phyloP scores from a whole-genome alignment of 2,113 vertebrate species.

The Centropus bengalensis region DNA sequence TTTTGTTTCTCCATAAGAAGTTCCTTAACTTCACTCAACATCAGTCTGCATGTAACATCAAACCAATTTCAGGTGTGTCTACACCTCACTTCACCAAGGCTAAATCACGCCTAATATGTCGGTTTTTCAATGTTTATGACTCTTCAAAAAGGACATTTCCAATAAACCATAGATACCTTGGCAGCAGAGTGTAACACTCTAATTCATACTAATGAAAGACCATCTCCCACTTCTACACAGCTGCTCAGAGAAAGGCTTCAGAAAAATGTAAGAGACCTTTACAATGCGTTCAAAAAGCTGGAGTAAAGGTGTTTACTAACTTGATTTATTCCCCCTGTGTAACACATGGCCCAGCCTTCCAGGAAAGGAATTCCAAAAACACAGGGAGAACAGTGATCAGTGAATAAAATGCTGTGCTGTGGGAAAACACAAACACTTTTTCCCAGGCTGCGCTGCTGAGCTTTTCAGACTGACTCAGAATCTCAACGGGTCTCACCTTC shows the following conservation, averaged over 20 bases:
- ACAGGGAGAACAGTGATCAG: neutral
- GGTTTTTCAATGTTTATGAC: neutral
- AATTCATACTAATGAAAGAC: neutral
- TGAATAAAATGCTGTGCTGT: neutral
- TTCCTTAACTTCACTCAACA: neutral
- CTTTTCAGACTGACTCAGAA: neutral
- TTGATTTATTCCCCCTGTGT: neutral
- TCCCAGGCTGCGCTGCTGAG: conserved; percentile 23
- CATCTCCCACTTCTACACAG: neutral
- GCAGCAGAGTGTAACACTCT: neutral
- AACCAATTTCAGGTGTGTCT: neutral
- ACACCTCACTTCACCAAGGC: neutral
- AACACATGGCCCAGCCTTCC: neutral
- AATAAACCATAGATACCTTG: neutral
- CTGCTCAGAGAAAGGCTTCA: neutral
- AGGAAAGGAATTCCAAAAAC: neutral
- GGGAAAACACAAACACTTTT: conserved; percentile 17
- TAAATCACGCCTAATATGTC: neutral
- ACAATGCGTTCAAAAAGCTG: neutral
- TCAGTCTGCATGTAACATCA: neutral
- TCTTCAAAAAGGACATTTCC: neutral
- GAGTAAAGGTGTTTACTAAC: neutral
- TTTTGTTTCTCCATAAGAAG: neutral
- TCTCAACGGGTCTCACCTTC: neutral
- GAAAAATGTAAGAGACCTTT: neutral